Percentiles rank a stretch among this genome's conserved stretches.
phyloP scores from a whole-genome alignment of 2,797 vertebrate species.

The Diglossa cyanea region DNA sequence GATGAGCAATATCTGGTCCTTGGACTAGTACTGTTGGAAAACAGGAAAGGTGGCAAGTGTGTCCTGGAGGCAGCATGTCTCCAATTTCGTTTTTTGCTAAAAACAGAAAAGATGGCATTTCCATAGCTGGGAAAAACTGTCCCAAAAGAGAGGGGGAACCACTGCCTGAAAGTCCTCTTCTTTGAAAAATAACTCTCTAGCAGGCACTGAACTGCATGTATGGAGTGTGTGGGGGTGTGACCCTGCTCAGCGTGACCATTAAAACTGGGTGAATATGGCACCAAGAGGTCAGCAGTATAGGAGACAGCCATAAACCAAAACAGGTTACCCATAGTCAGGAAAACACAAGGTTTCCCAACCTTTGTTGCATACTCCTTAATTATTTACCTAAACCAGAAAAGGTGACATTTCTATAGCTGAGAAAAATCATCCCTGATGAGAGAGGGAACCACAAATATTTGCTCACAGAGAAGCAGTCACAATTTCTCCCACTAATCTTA shows the following conservation, averaged over 20 bases:
- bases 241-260: neutral
- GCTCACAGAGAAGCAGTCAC: neutral
- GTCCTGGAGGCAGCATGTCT: neutral
- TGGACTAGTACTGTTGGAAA: neutral
- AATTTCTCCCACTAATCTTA: neutral
- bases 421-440: neutral
- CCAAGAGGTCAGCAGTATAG: neutral
- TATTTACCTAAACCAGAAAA: neutral
- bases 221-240: neutral
- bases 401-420: neutral
- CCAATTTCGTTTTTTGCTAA: neutral
- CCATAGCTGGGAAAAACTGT: neutral
- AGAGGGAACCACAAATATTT: neutral
- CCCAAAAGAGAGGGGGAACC: neutral
- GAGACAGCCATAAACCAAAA: neutral
- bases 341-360: neutral
- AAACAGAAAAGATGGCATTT: neutral
- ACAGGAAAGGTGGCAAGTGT: neutral
- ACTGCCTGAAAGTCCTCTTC: neutral
- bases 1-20: neutral
- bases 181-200: neutral
- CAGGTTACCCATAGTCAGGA: neutral
- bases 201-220: neutral
- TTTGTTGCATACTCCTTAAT: neutral
- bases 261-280: neutral